phyloP scores from a whole-genome alignment of 1,140 invertebrate genomes.

The Heliconius melpomene region DNA sequence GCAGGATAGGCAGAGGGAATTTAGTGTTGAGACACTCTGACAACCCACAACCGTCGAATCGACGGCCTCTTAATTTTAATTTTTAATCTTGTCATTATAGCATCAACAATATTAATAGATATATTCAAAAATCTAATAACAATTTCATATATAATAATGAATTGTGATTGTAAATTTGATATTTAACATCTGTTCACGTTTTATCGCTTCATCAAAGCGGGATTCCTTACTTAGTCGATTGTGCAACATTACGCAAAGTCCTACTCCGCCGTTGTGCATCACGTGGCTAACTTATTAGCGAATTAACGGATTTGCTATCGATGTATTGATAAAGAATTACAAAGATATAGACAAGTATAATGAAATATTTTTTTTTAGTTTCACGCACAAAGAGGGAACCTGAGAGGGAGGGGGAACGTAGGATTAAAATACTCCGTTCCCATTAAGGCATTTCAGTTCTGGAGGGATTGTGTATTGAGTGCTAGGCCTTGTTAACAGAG shows the following conservation, averaged over 20 bases:
- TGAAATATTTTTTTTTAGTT: neutral
- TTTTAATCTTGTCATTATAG: too few species aligned
- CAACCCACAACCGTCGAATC: too few species aligned
- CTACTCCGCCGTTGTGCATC: slow-evolving; percentile 20
- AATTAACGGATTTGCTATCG: slow-evolving; percentile 40
- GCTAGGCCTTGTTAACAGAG: too few species aligned
- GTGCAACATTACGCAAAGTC: slow-evolving; percentile 36
- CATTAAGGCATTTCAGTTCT: too few species aligned
- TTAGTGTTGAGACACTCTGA: too few species aligned
- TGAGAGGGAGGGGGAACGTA: too few species aligned
- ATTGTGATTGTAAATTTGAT: neutral
- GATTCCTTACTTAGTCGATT: slow-evolving; percentile 17
- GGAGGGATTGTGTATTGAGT: too few species aligned
- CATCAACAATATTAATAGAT: too few species aligned
- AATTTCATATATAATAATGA: slow-evolving; percentile 2
- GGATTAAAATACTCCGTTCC: too few species aligned
- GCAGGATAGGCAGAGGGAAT: too few species aligned
- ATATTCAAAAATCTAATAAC: neutral
- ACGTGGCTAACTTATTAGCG: slow-evolving; percentile 35
- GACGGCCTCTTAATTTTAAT: too few species aligned
- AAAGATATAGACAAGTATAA: slow-evolving; percentile 1
- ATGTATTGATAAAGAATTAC: slow-evolving; percentile 26
- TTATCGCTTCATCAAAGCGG: slow-evolving; percentile 11
- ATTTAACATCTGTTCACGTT: slow-evolving; percentile 20
- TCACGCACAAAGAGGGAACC: too few species aligned